phyloP scores from a whole-genome alignment of 2,888 invertebrate species.

The Campoplex capitator region DNA sequence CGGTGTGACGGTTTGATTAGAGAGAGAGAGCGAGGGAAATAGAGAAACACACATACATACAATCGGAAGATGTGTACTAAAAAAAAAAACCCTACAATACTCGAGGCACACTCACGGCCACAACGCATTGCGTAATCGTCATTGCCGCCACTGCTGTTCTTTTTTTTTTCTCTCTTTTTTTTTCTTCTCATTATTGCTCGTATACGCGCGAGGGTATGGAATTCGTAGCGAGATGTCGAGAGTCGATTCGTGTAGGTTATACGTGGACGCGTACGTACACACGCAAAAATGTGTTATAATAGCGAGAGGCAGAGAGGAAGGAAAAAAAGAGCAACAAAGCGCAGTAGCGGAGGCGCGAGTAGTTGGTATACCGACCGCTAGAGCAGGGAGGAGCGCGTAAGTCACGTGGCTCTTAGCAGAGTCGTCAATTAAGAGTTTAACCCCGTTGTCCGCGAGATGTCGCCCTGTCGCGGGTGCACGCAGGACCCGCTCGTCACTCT shows the following conservation, averaged over 20 bases:
- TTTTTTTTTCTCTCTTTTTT: not conserved
- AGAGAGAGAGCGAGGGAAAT: slow-evolving; percentile 40
- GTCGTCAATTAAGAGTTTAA: slow-evolving; percentile 16
- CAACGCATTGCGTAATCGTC: slow-evolving; percentile 84
- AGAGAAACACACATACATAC: slow-evolving; percentile 8
- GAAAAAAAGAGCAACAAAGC: slow-evolving; percentile 77
- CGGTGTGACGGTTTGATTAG: slow-evolving; percentile 44
- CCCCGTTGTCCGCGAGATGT: slow-evolving; percentile 59
- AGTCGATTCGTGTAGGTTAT: not conserved
- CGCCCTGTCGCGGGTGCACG: slow-evolving; percentile 1
- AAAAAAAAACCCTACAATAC: slow-evolving; percentile 34
- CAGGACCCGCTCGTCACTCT: not conserved
- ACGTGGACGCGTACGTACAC: not conserved
- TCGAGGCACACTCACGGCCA: slow-evolving; percentile 82
- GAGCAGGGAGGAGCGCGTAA: not conserved
- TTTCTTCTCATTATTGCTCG: not conserved
- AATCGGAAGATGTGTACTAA: not conserved
- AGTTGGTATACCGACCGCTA: not conserved
- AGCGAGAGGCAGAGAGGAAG: not conserved
- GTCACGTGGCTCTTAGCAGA: slow-evolving; percentile 16
- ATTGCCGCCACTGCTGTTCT: slow-evolving; percentile 70
- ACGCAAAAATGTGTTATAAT: not conserved
- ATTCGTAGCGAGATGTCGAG: not conserved
- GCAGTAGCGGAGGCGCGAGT: slow-evolving; percentile 69
- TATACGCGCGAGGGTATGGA: not conserved